phyloP scores from a whole-genome alignment of 2,113 vertebrate genomes.

The Tragelaphus scriptus region DNA sequence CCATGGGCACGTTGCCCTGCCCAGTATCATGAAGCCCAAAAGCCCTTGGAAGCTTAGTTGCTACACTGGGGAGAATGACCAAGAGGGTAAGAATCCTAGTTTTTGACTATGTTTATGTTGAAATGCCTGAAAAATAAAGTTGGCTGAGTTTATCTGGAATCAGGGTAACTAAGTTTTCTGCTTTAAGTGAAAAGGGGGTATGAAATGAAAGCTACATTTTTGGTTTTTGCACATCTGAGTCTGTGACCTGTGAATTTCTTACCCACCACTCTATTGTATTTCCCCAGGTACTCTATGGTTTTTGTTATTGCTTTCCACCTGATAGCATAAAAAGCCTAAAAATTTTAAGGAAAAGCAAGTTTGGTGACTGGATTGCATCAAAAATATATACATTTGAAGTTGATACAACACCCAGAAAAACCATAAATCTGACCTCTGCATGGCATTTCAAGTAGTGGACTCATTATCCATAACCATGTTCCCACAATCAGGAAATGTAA shows the following conservation, averaged over 20 bases:
- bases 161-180: neutral
- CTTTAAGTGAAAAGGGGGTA: neutral
- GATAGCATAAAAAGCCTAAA: neutral
- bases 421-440: neutral
- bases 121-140: conserved; percentile 9
- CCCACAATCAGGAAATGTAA: conserved; percentile 49
- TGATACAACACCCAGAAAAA: neutral
- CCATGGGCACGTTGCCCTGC: neutral
- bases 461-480: conserved; percentile 37
- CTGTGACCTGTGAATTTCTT: neutral
- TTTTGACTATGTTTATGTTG: neutral
- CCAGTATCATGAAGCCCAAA: neutral
- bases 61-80: neutral
- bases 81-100: neutral
- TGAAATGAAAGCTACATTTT: neutral
- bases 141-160: neutral
- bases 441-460: neutral
- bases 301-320: neutral
- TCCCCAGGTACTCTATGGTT: neutral
- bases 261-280: neutral
- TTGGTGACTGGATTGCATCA: neutral
- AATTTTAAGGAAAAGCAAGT: conserved; percentile 22
- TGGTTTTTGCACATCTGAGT: neutral
- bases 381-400: neutral
- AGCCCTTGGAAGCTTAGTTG: neutral